Evolutionary conservation across 2,888 invertebrate genomes (phyloP).

Genomic region (Pyrocoelia pectoralis): DNA sequence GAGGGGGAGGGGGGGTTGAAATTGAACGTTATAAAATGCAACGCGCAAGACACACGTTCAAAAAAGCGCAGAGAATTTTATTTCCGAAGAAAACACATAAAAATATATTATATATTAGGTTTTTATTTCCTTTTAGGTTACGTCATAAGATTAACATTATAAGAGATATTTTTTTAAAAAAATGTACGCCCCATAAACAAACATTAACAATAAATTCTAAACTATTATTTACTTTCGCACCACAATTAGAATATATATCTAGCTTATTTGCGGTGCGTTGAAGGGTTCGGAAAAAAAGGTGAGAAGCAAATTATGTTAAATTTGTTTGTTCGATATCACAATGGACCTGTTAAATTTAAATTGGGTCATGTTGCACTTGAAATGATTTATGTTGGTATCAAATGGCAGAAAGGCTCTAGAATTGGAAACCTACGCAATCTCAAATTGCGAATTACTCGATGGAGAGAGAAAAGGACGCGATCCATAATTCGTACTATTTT

Average conservation of each 20-base stretch:
- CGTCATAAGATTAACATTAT: constrained; percentile 3
- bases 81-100: constrained; percentile 59
- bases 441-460: no score
- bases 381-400: neutral
- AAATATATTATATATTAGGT: constrained; percentile 60
- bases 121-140: constrained; percentile 20
- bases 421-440: no score
- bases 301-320: neutral
- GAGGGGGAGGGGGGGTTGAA: constrained; percentile 45
- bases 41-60: constrained; percentile 46
- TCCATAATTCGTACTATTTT: no score
- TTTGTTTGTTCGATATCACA: neutral
- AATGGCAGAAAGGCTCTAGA: no score
- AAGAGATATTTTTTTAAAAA: neutral
- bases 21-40: constrained; percentile 43
- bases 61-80: constrained; percentile 56
- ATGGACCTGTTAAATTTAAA: neutral
- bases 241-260: constrained; percentile 23
- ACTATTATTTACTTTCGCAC: constrained; percentile 18
- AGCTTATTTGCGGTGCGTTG: constrained; percentile 15
- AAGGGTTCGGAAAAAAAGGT: constrained; percentile 16
- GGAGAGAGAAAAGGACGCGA: no score
- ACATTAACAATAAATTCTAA: constrained; percentile 24
- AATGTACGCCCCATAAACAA: constrained; percentile 32
- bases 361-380: neutral